These are phyloP conservation scores for Hydrolagus affinis DNA, from an alignment of 2,113 vertebrate species.

Conservation along the genomic window DNA sequence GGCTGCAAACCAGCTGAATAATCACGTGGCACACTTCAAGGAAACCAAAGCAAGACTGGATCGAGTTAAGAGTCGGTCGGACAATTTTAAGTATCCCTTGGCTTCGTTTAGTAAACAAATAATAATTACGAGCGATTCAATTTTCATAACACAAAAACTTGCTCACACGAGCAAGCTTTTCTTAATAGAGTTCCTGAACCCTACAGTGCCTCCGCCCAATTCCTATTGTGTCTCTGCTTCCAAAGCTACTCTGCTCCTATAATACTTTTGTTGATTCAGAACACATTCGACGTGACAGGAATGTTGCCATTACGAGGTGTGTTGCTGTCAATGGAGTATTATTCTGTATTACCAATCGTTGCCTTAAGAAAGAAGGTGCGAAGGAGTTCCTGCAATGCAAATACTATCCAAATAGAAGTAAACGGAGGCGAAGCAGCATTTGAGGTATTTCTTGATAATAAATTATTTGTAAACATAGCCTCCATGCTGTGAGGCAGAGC, in stretches of 20 bases:
- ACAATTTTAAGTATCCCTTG: neutral
- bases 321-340: neutral
- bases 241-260: neutral
- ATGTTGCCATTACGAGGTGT: neutral
- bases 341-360: neutral
- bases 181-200: slow-evolving; percentile 12
- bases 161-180: neutral
- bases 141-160: neutral
- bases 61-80: slow-evolving; percentile 11
- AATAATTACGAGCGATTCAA: slow-evolving; percentile 22
- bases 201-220: neutral
- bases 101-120: slow-evolving; percentile 19
- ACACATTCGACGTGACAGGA: neutral
- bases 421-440: neutral
- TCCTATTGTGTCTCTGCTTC: neutral
- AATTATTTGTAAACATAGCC: slow-evolving; percentile 26
- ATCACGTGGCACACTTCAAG: slow-evolving; percentile 8
- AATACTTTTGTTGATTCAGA: neutral
- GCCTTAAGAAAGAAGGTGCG: neutral
- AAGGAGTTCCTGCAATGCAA: neutral
- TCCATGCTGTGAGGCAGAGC: slow-evolving; percentile 12
- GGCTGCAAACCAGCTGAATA: neutral
- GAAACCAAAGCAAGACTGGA: neutral
- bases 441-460: slow-evolving; percentile 20
- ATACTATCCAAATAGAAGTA: neutral